A percentile compares a stretch with the other conserved stretches of the same genome.
phyloP scores from a whole-genome alignment of 2,113 vertebrate genomes.

The Mystacornis crossleyi region DNA sequence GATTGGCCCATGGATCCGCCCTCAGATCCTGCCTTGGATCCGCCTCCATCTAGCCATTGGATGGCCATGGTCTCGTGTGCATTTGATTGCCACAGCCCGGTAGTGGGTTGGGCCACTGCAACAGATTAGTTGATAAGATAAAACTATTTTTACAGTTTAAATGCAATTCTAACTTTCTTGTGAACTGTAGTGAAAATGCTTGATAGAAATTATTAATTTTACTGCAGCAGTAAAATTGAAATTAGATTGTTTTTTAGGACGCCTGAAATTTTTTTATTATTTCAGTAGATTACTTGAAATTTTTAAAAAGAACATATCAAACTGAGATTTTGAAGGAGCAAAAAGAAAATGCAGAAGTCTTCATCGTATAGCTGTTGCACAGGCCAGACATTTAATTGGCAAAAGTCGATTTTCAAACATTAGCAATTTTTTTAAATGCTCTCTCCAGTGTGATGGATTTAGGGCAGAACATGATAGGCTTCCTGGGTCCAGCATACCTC shows the following conservation, averaged over 20 bases:
- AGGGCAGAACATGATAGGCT: neutral
- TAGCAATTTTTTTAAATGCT: neutral
- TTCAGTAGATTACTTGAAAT: neutral
- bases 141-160: neutral
- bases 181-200: neutral
- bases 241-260: neutral
- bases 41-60: no score
- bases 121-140: neutral
- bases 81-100: no score
- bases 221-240: neutral
- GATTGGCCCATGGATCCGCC: no score
- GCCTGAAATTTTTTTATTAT: neutral
- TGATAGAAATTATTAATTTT: neutral
- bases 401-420: neutral
- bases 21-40: no score
- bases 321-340: neutral
- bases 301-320: neutral
- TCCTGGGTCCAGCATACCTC: neutral
- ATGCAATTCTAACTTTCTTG: neutral
- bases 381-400: neutral
- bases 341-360: neutral
- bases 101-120: no score
- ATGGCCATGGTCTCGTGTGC: no score
- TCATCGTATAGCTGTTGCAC: neutral
- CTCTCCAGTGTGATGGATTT: neutral